Evolutionary conservation across 2,113 vertebrate genomes (phyloP), one percentile per base, ranked within the genome.

Genomic region (Leuciscus idus): DNA sequence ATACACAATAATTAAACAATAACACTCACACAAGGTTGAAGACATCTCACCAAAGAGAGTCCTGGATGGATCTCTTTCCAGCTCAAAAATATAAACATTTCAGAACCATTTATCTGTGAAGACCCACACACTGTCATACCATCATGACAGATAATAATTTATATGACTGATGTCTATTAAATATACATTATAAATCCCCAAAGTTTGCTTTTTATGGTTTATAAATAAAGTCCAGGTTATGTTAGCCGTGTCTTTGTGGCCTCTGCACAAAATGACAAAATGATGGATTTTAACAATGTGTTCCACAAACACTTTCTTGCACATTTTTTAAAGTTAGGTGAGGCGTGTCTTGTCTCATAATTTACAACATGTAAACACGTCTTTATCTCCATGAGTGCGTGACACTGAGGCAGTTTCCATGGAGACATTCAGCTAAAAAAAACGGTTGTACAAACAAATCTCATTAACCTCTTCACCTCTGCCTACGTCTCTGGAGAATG

Each of bases 401-500:
- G 84, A 88, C 87, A 78, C 89, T 28, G 57, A 79, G 64, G 87
- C 78, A 83, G 89, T 90, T 90, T 88, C 87, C 89, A 90, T 86
- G 87, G 85, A 88, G 87, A 90, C 55, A 73, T 88, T 85, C 48
- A 13, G 84, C 33, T 73, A 74, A 86, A 73, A 86, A 81, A 80
- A 62, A 43, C 64, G 61, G 75, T 73, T 59, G 64, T 83, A 87
- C 89, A 90, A 90, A 84, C 88, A 87, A 86, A 86, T 85, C 89
- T 90, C 85, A 88, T 90, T 90, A 90, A 90, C 89, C 89, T 88
- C 73, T 73, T 88, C 61, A 86, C 89, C 89, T 80, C 86, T 83
- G 84, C 78, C 84, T 75, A 84, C 23, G 13, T 88, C 87, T 85
- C 83, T 83, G 52, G 76, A 70, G 85, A 83, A 86, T 17, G 70